A percentile compares a stretch with the other conserved stretches of the same genome.
Evolutionary conservation across 2,113 vertebrate species (phyloP).

Genomic region (Megaleporinus macrocephalus): DNA sequence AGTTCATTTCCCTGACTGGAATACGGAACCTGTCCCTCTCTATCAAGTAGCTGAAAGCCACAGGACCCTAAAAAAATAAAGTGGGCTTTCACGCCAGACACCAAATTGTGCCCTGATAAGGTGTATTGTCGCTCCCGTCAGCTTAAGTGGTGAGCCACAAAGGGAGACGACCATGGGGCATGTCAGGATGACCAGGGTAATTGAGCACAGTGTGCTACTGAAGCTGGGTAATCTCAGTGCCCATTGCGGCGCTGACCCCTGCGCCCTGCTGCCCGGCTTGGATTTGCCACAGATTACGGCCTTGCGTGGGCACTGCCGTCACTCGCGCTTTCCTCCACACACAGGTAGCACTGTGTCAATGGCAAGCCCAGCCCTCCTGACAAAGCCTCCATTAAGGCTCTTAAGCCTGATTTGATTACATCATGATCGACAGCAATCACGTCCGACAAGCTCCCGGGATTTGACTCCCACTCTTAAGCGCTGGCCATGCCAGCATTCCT

Average conservation of each 20-base stretch:
- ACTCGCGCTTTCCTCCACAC: neutral
- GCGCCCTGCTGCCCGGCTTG: constrained; percentile 6
- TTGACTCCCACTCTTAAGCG: neutral
- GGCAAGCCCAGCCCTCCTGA: constrained; percentile 1
- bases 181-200: constrained; percentile 2
- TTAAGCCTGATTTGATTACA: constrained; percentile 57
- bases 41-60: neutral
- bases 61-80: neutral
- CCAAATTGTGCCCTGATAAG: neutral
- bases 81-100: neutral
- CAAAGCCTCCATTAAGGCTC: constrained; percentile 46
- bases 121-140: constrained; percentile 27
- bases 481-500: neutral
- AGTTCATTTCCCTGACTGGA: constrained; percentile 32
- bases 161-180: constrained; percentile 10
- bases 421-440: constrained; percentile 37
- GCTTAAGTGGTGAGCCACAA: constrained; percentile 35
- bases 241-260: constrained; percentile 26
- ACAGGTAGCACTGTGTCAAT: constrained; percentile 20
- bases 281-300: constrained; percentile 31
- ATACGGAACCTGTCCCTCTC: neutral
- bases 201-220: constrained; percentile 1
- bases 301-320: constrained; percentile 18
- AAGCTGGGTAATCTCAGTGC: constrained; percentile 24
- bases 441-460: constrained; percentile 18